phyloP scores from a whole-genome alignment of 2,888 invertebrate species.

The Himalopsyche japonica region DNA sequence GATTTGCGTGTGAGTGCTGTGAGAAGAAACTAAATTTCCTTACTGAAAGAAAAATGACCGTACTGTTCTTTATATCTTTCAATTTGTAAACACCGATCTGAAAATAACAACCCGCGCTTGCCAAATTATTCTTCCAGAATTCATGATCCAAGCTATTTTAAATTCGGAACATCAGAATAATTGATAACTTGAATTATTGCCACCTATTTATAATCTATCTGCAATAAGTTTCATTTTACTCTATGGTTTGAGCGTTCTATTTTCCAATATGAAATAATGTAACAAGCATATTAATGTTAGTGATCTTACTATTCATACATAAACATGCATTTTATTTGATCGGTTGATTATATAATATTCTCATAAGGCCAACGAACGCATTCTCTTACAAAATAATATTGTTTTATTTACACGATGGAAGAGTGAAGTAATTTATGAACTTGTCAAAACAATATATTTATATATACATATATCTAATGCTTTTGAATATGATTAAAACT shows the following conservation, averaged over 20 bases:
- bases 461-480: too few species aligned
- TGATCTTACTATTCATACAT: too few species aligned
- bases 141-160: not conserved
- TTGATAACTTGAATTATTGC: not conserved
- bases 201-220: not conserved
- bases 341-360: too few species aligned
- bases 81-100: not conserved
- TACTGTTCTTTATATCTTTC: not conserved
- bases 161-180: not conserved
- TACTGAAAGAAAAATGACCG: not conserved
- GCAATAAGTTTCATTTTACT: not conserved
- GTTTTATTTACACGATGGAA: too few species aligned
- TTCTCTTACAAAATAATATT: too few species aligned
- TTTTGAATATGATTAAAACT: too few species aligned
- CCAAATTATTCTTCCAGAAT: not conserved
- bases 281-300: too few species aligned
- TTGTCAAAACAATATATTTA: too few species aligned
- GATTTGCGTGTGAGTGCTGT: too few species aligned
- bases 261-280: not conserved
- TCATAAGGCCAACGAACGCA: too few species aligned
- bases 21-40: not conserved
- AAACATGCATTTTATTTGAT: too few species aligned
- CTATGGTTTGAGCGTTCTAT: not conserved
- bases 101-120: not conserved
- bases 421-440: too few species aligned